These are phyloP conservation scores for Malachius bipustulatus DNA, from an alignment of 2,888 invertebrate genomes.

Conservation along the genomic window DNA sequence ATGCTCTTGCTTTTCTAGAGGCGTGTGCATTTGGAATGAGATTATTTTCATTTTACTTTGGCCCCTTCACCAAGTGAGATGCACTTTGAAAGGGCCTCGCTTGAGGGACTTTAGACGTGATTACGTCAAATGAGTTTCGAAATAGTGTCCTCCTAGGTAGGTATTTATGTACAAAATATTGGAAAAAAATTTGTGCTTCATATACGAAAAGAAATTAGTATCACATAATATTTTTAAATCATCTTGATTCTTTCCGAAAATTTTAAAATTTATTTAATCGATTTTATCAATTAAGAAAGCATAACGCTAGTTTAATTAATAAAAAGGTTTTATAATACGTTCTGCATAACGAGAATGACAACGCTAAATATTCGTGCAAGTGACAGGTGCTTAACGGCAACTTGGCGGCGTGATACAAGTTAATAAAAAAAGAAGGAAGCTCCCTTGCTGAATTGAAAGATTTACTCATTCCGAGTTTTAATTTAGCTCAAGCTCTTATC, in stretches of 20 bases:
- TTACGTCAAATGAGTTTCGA: background rate
- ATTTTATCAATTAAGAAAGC: no score
- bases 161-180: background rate
- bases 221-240: no score
- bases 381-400: slow-evolving; percentile 1
- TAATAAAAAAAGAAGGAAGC: background rate
- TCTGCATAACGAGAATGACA: no score
- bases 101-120: background rate
- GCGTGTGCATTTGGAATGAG: slow-evolving; percentile 1
- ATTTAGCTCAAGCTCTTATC: slow-evolving; percentile 14
- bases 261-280: no score
- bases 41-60: slow-evolving; percentile 1
- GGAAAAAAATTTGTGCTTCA: background rate
- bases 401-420: background rate
- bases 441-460: background rate
- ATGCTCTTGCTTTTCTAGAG: slow-evolving; percentile 20
- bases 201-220: no score
- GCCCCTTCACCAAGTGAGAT: background rate
- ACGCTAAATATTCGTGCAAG: no score
- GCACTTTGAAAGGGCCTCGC: background rate
- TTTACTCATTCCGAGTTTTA: slow-evolving; percentile 5
- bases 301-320: no score
- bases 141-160: no score
- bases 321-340: no score
- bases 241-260: no score